Evolutionary conservation across 2,113 vertebrate species (phyloP).

Genomic region (Picathartes gymnocephalus): DNA sequence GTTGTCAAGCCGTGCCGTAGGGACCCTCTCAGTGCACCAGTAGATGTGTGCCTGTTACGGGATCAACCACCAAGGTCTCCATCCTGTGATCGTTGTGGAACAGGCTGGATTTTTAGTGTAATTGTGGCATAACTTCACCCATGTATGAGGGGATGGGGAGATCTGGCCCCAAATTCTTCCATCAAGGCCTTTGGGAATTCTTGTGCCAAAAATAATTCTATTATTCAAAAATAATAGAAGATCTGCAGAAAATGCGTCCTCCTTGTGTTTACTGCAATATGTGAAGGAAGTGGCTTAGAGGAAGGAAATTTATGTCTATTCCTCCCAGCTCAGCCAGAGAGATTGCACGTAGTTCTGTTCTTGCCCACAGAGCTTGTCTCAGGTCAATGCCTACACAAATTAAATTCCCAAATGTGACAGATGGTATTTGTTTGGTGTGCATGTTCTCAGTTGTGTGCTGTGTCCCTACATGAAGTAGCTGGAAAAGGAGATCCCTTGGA

Average conservation of each 20-base stretch:
- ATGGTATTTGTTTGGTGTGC: constrained; percentile 5
- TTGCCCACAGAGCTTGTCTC: constrained; percentile 39
- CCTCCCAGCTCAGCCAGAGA: neutral
- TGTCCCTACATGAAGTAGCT: neutral
- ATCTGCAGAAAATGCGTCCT: neutral
- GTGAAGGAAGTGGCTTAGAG: neutral
- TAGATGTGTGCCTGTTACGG: neutral
- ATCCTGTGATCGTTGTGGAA: neutral
- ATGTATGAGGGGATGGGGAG: neutral
- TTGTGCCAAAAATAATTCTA: neutral
- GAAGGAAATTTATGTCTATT: neutral
- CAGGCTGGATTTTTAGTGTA: neutral
- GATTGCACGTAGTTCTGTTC: neutral
- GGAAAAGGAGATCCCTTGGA: neutral
- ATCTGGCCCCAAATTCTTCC: neutral
- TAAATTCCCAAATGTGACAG: constrained; percentile 20
- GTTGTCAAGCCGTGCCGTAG: neutral
- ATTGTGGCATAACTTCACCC: neutral
- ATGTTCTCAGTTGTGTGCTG: neutral
- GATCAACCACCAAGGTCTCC: neutral
- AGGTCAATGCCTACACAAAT: constrained; percentile 27
- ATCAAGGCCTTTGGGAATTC: neutral
- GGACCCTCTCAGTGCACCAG: neutral
- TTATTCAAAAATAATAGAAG: too few species aligned
- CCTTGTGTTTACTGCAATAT: neutral